Base-by-base conservation (phyloP, 2,888 invertebrate genomes). In the Tridacna gigas region DNA sequence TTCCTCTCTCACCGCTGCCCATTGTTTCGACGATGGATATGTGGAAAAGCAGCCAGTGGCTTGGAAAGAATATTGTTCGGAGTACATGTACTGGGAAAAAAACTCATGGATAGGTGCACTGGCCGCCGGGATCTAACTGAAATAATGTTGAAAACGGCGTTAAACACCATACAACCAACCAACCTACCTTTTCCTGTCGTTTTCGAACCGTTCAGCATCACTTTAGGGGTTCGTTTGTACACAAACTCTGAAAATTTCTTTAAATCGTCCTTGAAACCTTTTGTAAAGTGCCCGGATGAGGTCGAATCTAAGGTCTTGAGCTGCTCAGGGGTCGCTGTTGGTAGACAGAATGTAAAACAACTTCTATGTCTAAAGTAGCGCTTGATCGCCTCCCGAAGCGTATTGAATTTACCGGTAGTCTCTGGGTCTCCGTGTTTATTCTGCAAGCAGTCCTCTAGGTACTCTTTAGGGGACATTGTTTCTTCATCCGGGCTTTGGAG, bases 171-270 rank as follows among this genome's bases (percentile, higher is more conserved):
- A n/a, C n/a, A n/a, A n/a, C n/a, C n/a, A n/a, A n/a, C n/a, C 9
- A 11, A 13, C 18, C n/a, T 48, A 71, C 71, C 71, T 71, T 71
- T 71, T 25, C 71, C 71, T 22, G 71, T 71, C 4, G 47, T 71
- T 25, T 51, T 71, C 26, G n/a, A 22, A 25, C 71, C 71, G 22
- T 45, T 71, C 51, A 71, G 26, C 22, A 22, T 71, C 47, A 47
- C 18, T 71, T 71, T 71, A 0, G 71, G 71, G 22, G 48, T 47
- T 20, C 22, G 25, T 26, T 51, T 48, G 48, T 47, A 51, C 13
- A 71, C 15, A 25, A 25, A 48, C 12, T 22, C 51, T 5, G 48
- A 13, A 25, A 71, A 51, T 13, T 45, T 71, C 25, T 48, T 25
- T n/a, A 71, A 51, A 71, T 71, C 71, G 2, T 15, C 48, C 26